Conservation (phyloP, 2,113 vertebrate genomes). For the Crocuta crocuta region DNA sequence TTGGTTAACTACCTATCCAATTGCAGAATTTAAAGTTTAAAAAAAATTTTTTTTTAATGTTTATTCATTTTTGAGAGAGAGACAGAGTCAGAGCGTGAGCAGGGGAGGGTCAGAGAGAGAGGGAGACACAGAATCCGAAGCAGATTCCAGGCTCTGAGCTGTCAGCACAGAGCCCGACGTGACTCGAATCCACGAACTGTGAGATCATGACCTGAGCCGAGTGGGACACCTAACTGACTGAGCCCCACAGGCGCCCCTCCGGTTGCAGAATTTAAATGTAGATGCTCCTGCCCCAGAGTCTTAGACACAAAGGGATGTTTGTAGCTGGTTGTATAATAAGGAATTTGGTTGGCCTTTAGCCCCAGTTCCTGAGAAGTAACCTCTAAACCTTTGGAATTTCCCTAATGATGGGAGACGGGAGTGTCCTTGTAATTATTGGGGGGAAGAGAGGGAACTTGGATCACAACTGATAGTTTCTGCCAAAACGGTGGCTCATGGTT, state of each 20-base stretch:
- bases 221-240: too few species aligned
- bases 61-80: too few species aligned
- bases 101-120: too few species aligned
- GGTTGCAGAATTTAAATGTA: not conserved
- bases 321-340: not conserved
- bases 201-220: too few species aligned
- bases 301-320: not conserved
- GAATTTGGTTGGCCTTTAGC: not conserved
- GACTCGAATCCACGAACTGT: too few species aligned
- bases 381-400: not conserved
- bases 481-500: not conserved
- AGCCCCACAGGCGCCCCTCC: too few species aligned
- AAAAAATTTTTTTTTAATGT: too few species aligned
- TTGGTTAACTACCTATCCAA: not conserved
- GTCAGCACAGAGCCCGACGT: too few species aligned
- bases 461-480: not conserved
- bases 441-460: not conserved
- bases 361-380: not conserved
- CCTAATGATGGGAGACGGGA: not conserved
- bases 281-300: fast-evolving
- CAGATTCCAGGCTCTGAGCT: too few species aligned
- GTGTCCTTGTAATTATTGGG: not conserved
- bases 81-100: too few species aligned
- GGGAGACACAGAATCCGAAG: too few species aligned
- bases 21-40: not conserved